Base-by-base conservation (phyloP, 2,888 invertebrate species). In the Meganola albula region DNA sequence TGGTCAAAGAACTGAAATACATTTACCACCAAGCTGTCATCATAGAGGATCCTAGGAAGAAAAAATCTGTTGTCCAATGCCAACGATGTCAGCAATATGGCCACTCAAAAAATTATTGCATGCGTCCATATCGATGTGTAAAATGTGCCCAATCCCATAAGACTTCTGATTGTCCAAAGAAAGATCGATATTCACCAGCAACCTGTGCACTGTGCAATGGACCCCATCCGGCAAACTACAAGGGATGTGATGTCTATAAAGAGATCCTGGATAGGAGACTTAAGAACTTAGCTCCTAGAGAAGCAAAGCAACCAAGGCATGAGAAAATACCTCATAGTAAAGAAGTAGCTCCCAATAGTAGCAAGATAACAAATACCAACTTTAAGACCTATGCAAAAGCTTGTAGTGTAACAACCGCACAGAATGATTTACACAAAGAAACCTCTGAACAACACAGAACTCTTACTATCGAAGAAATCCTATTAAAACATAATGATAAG, bases 81-180 rank as follows among this genome's bases (percentile, higher is more conserved):
- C 28, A 27, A 10, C 37, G 42, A 21, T 48, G 42, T 23, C 37
- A 44, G 27, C 12, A 44, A 12, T 32, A 39, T 22, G 38, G 37
- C 9, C 28, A 28, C 12, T 31, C 48, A 3, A 44, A 52, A 31
- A 52, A 50, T 8, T 34, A 50, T 18, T 51, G 46, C 12, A 47
- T 48, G 46, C 13, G 46, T 6, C 48, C 48, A 6, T 48, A 36
- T 14, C 31, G 47, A 4, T 50, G 47, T 13, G 48, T 51, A 1
- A 53, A 53, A 31, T 53, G 53, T 24, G 51, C 27, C 1, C 25
- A 50, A 20, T n/a, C 21, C 4, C 55, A 53, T 12, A 46, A 44
- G 35, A 56, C 50, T 1, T 23, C 43, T 1, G 46, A 55, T 12
- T 50, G 48, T 27, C 27, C 30, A 4, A 48, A 48, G 24, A 37